A percentile compares a stretch with the other conserved stretches of the same genome.
Evolutionary conservation across 2,797 vertebrate species (phyloP).

Genomic region (Acanthurus tractus): DNA sequence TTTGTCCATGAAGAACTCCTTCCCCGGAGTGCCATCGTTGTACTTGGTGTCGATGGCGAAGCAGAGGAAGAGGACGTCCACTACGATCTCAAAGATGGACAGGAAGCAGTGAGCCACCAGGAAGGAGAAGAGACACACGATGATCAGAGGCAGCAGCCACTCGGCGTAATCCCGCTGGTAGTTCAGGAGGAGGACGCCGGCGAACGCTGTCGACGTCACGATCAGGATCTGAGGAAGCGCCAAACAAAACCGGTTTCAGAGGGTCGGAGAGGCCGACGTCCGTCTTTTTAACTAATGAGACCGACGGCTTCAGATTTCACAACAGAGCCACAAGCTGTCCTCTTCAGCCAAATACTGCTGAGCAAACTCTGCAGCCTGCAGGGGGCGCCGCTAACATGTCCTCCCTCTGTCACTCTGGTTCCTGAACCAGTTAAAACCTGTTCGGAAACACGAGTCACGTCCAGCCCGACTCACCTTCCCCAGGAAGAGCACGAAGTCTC

Average conservation of each 20-base stretch:
- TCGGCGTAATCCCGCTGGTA: constrained; percentile 95
- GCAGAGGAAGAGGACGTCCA: constrained; percentile 98
- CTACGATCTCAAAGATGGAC: constrained; percentile 98
- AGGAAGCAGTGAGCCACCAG: constrained; percentile 98
- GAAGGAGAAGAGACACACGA: constrained; percentile 97
- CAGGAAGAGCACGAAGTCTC: constrained; percentile 97
- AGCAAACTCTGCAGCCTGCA: not conserved
- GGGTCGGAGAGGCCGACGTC: too few relatives aligned
- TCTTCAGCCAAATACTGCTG: too few relatives aligned
- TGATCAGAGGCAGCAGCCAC: constrained; percentile 95
- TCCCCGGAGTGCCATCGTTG: constrained; percentile 95
- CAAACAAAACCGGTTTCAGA: too few relatives aligned
- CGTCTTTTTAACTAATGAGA: too few relatives aligned
- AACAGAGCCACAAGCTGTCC: too few relatives aligned
- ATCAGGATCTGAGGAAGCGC: constrained; percentile 89
- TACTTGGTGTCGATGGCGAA: constrained; percentile 98
- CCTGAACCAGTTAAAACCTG: not conserved
- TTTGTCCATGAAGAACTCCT: constrained; percentile 99
- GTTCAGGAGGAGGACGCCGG: constrained; percentile 94
- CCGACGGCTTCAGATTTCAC: too few relatives aligned
- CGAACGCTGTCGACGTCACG: constrained; percentile 92
- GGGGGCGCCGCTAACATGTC: not conserved
- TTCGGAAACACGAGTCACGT: not conserved
- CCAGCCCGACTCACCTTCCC: constrained; percentile 89
- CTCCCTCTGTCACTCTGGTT: not conserved